A percentile compares a stretch with the other conserved stretches of the same genome.
Evolutionary conservation across 2,888 invertebrate species (phyloP).

Genomic region (Colletes collaris): DNA sequence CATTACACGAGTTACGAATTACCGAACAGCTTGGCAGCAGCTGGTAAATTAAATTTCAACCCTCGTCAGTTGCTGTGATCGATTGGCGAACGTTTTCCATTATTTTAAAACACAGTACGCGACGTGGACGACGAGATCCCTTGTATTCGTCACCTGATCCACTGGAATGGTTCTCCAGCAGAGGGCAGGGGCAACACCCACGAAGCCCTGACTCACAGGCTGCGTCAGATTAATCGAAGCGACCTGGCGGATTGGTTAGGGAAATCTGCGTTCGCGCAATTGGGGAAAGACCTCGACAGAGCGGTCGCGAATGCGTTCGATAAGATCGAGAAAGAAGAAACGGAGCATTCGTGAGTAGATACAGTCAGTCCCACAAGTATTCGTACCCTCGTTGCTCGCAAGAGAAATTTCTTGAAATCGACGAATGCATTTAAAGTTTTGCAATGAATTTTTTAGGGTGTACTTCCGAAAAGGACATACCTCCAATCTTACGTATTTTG

Average conservation of each 20-base stretch:
- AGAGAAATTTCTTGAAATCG: background rate
- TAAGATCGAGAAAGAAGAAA: constrained; percentile 66
- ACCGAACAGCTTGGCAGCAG: constrained; percentile 82
- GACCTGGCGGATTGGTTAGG: constrained; percentile 87
- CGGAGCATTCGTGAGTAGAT: constrained; percentile 48
- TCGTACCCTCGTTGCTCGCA: background rate
- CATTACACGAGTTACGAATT: constrained; percentile 84
- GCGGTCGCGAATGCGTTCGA: constrained; percentile 73
- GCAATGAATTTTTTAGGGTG: too few species aligned
- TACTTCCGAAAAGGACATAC: too few species aligned
- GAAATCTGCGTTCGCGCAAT: constrained; percentile 84
- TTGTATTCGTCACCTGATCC: constrained; percentile 85
- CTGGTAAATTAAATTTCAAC: constrained; percentile 76
- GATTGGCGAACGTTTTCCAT: background rate
- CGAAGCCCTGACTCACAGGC: constrained; percentile 84
- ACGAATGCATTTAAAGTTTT: too few species aligned
- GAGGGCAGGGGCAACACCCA: constrained; percentile 86
- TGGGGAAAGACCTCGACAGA: constrained; percentile 84
- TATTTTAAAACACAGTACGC: constrained; percentile 73
- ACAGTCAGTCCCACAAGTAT: too few species aligned
- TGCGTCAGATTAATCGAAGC: constrained; percentile 85
- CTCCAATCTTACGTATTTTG: too few species aligned
- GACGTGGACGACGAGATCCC: constrained; percentile 84
- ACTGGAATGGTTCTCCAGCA: constrained; percentile 84
- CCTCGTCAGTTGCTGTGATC: too few species aligned